A percentile compares a stretch with the other conserved stretches of the same genome.
Conservation (phyloP, 1,140 invertebrate genomes). For the Xylocopa sonorina region DNA sequence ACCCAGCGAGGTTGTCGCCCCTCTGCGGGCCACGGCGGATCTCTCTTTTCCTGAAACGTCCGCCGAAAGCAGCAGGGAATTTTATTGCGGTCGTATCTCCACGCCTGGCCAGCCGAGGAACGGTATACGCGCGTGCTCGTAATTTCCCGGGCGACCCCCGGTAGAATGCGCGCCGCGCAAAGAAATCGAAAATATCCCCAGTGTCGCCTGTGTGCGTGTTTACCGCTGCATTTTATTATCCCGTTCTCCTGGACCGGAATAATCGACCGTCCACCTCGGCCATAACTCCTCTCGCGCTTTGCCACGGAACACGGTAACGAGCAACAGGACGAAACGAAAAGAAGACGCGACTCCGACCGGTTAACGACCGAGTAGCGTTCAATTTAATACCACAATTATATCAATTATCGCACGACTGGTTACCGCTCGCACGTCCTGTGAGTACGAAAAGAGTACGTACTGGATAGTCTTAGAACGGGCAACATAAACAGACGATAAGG, state of each 20-base stretch:
- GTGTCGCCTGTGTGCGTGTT: not conserved
- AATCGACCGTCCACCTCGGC: not conserved
- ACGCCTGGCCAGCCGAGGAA: slow-evolving; percentile 3
- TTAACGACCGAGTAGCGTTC: slow-evolving; percentile 4
- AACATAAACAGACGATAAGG: not conserved
- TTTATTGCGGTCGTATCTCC: slow-evolving; percentile 56
- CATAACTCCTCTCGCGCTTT: not conserved
- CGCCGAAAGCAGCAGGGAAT: slow-evolving; percentile 24
- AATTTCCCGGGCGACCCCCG: not conserved
- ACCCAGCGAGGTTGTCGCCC: slow-evolving; percentile 56
- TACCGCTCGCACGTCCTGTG: not conserved
- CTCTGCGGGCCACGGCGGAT: not conserved
- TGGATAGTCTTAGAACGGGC: not conserved
- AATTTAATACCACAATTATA: slow-evolving; percentile 15
- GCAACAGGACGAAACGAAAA: not conserved
- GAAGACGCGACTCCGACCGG: not conserved
- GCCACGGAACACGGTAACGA: not conserved
- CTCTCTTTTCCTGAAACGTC: slow-evolving; percentile 20
- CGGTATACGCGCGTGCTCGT: slow-evolving; percentile 19
- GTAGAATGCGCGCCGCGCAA: not conserved
- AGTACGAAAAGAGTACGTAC: not conserved
- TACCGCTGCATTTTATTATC: slow-evolving; percentile 32
- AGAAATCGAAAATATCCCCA: slow-evolving; percentile 24
- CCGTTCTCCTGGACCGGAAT: not conserved
- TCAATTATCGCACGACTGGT: not conserved